Conservation (phyloP, 2,113 vertebrate species). For the Pseudopipra pipra region DNA sequence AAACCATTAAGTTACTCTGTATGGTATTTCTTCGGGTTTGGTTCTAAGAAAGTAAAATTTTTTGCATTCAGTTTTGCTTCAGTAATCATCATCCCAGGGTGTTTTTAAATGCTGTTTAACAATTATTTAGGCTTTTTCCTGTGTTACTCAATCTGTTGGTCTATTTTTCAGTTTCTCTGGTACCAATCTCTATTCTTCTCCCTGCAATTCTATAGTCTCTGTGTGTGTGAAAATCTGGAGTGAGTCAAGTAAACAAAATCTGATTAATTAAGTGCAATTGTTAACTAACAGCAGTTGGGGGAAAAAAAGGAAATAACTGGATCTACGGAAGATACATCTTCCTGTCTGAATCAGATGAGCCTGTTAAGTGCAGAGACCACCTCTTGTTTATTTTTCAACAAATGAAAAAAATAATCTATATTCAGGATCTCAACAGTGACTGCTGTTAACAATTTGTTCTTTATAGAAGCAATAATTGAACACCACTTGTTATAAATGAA, state of each 20-base stretch:
- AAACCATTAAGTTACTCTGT: neutral
- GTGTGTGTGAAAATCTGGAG: neutral
- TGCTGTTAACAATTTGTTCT: constrained; percentile 40
- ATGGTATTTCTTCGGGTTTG: neutral
- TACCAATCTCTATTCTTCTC: neutral
- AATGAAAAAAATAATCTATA: neutral
- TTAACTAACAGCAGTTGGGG: neutral
- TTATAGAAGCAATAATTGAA: constrained; percentile 56
- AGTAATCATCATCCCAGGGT: neutral
- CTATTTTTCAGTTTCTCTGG: neutral
- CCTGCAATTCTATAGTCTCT: neutral
- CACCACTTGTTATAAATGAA: constrained; percentile 44
- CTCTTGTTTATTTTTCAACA: neutral
- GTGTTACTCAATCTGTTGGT: neutral
- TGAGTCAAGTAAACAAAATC: neutral
- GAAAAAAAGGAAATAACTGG: neutral
- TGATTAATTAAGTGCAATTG: neutral
- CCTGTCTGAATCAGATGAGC: neutral
- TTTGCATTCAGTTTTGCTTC: neutral
- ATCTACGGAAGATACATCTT: neutral
- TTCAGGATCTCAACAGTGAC: neutral
- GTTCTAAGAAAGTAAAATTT: neutral
- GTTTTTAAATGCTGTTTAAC: neutral
- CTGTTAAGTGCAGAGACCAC: neutral
- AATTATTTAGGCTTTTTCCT: neutral